phyloP scores from a whole-genome alignment of 2,888 invertebrate species.

The Heliconius ismenius region DNA sequence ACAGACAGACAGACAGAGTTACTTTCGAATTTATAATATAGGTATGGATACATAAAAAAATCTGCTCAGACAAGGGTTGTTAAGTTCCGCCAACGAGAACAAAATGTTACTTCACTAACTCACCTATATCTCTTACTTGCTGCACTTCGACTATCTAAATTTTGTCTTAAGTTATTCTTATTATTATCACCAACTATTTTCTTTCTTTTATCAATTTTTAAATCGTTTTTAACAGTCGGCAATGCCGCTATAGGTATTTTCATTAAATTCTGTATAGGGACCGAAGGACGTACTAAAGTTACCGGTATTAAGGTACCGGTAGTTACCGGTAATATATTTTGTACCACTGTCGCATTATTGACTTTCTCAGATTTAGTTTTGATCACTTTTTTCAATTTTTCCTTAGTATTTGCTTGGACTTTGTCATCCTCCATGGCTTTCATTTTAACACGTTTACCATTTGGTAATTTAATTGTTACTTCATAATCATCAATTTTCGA shows the following conservation, averaged over 20 bases:
- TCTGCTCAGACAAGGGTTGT: neutral
- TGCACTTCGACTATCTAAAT: conserved; percentile 59
- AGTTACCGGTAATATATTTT: conserved; percentile 52
- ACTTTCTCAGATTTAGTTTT: conserved; percentile 57
- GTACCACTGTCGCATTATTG: conserved; percentile 41
- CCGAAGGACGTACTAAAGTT: conserved; percentile 44
- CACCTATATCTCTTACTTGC: conserved; percentile 64
- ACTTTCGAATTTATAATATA: too few species aligned
- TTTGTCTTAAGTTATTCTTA: conserved; percentile 40
- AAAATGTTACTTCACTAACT: neutral
- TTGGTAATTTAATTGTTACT: conserved; percentile 70
- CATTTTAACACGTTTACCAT: conserved; percentile 67
- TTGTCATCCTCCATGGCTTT: conserved; percentile 60
- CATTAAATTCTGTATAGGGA: conserved; percentile 36
- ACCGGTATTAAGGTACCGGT: conserved; percentile 54
- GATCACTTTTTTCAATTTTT: conserved; percentile 61
- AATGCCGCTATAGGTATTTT: conserved; percentile 62
- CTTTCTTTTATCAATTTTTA: conserved; percentile 42
- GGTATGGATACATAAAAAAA: too few species aligned
- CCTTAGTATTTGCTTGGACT: conserved; percentile 55
- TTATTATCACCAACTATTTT: conserved; percentile 34
- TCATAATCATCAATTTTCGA: conserved; percentile 59
- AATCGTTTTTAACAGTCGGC: conserved; percentile 40
- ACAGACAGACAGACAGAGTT: too few species aligned
- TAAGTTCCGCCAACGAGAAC: neutral